Evolutionary conservation across 1,140 invertebrate genomes (phyloP).

Genomic region (Pogonomyrmex barbatus): DNA sequence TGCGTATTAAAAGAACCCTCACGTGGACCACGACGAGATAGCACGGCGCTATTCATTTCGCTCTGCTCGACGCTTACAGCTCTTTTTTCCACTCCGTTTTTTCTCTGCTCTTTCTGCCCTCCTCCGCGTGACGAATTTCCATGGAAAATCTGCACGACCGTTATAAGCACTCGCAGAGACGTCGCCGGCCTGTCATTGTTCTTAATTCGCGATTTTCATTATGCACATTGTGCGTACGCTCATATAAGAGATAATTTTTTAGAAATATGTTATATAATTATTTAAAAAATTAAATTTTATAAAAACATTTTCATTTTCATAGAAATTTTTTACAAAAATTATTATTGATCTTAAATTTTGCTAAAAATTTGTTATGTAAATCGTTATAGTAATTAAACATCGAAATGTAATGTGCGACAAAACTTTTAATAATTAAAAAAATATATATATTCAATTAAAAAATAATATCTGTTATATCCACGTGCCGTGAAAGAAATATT

Average conservation of each 20-base stretch:
- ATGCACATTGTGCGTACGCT: background rate
- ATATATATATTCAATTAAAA: background rate
- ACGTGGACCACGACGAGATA: conserved; percentile 68
- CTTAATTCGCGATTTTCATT: conserved; percentile 21
- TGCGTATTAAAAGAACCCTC: conserved; percentile 81
- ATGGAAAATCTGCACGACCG: conserved; percentile 50
- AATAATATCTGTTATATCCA: conserved; percentile 3
- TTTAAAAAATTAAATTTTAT: background rate
- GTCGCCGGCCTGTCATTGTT: conserved; percentile 53
- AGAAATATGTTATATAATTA: background rate
- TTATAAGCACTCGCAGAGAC: conserved; percentile 48
- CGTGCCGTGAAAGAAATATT: conserved; percentile 51
- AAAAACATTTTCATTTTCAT: background rate
- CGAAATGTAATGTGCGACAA: background rate
- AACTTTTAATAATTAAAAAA: conserved; percentile 18
- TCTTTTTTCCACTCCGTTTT: conserved; percentile 40
- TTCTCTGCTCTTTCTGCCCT: conserved; percentile 22
- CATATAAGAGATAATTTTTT: background rate
- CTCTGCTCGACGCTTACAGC: conserved; percentile 47
- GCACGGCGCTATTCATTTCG: conserved; percentile 62
- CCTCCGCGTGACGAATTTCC: conserved; percentile 51
- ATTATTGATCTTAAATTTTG: background rate
- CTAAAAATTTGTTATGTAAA: no score
- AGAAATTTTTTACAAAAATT: background rate
- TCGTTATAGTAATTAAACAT: background rate